Base-by-base conservation (phyloP, 2,797 vertebrate genomes). In the Lemur catta region DNA sequence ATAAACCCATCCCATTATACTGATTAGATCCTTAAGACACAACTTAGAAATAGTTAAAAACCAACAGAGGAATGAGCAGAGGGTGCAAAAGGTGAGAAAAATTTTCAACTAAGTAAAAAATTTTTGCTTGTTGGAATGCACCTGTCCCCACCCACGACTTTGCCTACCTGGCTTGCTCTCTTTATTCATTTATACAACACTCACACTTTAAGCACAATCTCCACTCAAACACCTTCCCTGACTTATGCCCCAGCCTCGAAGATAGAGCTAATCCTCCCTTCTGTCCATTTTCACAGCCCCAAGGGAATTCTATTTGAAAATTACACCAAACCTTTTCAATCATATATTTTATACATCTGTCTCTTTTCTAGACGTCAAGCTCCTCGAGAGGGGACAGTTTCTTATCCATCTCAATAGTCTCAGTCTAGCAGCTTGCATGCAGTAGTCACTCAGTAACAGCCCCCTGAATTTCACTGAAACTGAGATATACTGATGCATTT, bases 391-490 rank as follows among this genome's bases (percentile, higher is more conserved):
- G 52, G 48, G 26, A 50, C 13, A 12, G 8, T 67, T 76, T 72
- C 75, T 61, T 46, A 84, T 52, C 35, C 22, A 89, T 72, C 71
- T 94, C 93, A 86, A 3, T 18, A 67, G 14, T 35, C 46, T 84
- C 50, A 30, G 20, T 67, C 79, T 46, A 93, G 52, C 43, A 91
- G 55, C 43, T 55, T 46, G 41, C 22, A 69, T 87, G 41, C 38
- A 94, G 71, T 46, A 89, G 81, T 89, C 95, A 90, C 71, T 95
- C 75, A 87, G 78, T 91, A 93, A 97, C 80, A 80, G 35, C 48
- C 74, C 33, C 91, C 52, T 69, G n/a, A 94, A 94, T 74, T 96
- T 95, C 89, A 90, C 6, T 26, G 93, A 96, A 96, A 84, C 33
- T 67, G 80, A 94, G 76, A 95, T 26, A 90, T 79, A 71, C 15